Conservation (phyloP, 1,140 invertebrate genomes). For the Globodera ellingtonae region DNA sequence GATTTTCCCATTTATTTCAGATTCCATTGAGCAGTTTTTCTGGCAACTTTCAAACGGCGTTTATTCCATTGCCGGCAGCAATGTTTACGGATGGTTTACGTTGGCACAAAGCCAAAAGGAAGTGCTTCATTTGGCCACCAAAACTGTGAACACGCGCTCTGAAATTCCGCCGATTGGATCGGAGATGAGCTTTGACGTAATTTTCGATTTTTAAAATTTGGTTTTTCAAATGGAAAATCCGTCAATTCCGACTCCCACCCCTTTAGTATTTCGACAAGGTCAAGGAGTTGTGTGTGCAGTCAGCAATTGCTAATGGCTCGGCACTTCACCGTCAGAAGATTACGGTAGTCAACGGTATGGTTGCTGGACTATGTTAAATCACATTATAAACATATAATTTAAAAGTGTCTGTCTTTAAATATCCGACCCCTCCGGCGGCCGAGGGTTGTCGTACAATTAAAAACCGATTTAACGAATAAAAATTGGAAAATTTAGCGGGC, state of each 20-base stretch:
- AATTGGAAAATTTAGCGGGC: slow-evolving; percentile 34
- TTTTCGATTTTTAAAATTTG: slow-evolving; percentile 18
- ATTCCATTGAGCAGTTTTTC: slow-evolving; percentile 58
- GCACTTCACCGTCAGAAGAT: slow-evolving; percentile 53
- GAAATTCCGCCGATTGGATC: slow-evolving; percentile 31
- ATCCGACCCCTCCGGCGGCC: no score
- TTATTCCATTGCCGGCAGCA: slow-evolving; percentile 58
- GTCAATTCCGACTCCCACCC: background rate
- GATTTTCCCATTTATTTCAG: slow-evolving; percentile 32
- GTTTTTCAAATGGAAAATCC: slow-evolving; percentile 7
- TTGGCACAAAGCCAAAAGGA: slow-evolving; percentile 56
- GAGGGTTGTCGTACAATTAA: background rate
- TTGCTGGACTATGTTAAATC: background rate
- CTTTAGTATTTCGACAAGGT: slow-evolving; percentile 58
- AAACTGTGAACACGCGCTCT: slow-evolving; percentile 12
- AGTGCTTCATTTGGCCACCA: slow-evolving; percentile 49
- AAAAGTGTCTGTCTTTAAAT: background rate
- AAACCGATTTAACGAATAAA: background rate
- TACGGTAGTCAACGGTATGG: slow-evolving; percentile 55
- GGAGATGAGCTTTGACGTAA: slow-evolving; percentile 44
- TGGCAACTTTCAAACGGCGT: slow-evolving; percentile 56
- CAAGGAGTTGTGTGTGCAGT: slow-evolving; percentile 51
- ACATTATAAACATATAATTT: background rate
- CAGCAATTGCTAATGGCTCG: slow-evolving; percentile 47
- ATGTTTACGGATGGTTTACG: slow-evolving; percentile 58